Percentiles rank a stretch among this genome's conserved stretches.
Conservation (phyloP, 2,888 invertebrate species). For the Operophtera brumata region DNA sequence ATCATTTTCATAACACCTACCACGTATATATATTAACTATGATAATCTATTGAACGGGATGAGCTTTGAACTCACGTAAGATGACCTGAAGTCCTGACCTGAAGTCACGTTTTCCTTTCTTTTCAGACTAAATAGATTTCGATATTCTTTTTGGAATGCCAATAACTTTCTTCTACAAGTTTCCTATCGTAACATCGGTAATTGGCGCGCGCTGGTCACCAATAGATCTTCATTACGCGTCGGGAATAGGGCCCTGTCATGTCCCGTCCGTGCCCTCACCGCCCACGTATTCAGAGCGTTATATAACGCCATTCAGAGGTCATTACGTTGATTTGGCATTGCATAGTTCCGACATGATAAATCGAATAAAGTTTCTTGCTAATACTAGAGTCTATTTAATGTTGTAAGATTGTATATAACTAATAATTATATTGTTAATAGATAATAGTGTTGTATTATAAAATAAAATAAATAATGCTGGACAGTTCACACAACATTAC, state of each 20-base stretch:
- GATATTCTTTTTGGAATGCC: conserved; percentile 8
- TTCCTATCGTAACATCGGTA: conserved; percentile 29
- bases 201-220: conserved; percentile 40
- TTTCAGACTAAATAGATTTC: not conserved
- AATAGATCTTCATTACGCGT: conserved; percentile 52
- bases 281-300: conserved; percentile 14
- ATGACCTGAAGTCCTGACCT: not conserved
- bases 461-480: too few relatives aligned
- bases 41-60: too few relatives aligned
- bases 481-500: too few relatives aligned
- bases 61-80: not conserved
- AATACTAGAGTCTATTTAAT: too few relatives aligned
- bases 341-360: not conserved
- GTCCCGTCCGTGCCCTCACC: conserved; percentile 10
- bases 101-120: not conserved
- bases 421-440: too few relatives aligned
- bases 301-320: conserved; percentile 21
- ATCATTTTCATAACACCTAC: too few relatives aligned
- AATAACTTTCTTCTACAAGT: conserved; percentile 24
- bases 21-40: too few relatives aligned
- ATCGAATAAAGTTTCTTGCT: too few relatives aligned
- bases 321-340: conserved; percentile 12
- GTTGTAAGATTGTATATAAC: too few relatives aligned
- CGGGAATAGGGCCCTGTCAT: conserved; percentile 33
- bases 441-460: too few relatives aligned